Base-by-base conservation (phyloP, 2,113 vertebrate species). In the Cryptotis parvus region DNA sequence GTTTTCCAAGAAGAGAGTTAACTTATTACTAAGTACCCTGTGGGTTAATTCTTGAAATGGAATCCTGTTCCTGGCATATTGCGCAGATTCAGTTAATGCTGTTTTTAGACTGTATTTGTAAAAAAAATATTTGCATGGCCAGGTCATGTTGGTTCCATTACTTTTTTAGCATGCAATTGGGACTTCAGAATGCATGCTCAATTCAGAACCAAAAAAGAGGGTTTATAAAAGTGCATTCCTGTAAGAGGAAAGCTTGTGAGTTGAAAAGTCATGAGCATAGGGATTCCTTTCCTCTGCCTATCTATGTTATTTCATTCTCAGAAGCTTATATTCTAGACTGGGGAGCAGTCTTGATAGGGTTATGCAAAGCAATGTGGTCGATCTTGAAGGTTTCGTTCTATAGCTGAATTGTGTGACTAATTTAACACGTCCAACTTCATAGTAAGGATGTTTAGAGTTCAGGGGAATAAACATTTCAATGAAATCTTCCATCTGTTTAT, bases 11-110 rank as follows among this genome's bases (percentile, higher is more conserved):
- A 75, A 87, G 80, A 94, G 39, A 45, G 55, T 85, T 91, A 92
- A 87, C 81, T 87, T 88, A 92, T 91, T 92, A 55, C 29, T 77
- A 52, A 94, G 78, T 78, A 81, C 52, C 39, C 55, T 92, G 39
- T 75, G 72, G 88, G 81, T 93, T 92, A 92, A 91, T 89, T 93
- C 77, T 91, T 95, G 94, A 96, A 96, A 91, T n/a, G 26, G 33
- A 69, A 91, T 91, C 66, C 77, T 68, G 58, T 95, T 85, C 93
- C 65, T 93, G 77, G 58, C 65, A 78, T 84, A 78, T 81, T 73
- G 69, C 41, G 72, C 33, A 70, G 58, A 76, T 94, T 55, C 63
- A 69, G 58, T 79, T 84, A 90, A 63, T 81, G 75, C 49, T 69
- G 24, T 49, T 75, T 92, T 85, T 90, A 95, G 66, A 66, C 37